These are phyloP conservation scores for Meandrina meandrites DNA, from an alignment of 92 coral and sea anemone species.

Conservation along the genomic window DNA sequence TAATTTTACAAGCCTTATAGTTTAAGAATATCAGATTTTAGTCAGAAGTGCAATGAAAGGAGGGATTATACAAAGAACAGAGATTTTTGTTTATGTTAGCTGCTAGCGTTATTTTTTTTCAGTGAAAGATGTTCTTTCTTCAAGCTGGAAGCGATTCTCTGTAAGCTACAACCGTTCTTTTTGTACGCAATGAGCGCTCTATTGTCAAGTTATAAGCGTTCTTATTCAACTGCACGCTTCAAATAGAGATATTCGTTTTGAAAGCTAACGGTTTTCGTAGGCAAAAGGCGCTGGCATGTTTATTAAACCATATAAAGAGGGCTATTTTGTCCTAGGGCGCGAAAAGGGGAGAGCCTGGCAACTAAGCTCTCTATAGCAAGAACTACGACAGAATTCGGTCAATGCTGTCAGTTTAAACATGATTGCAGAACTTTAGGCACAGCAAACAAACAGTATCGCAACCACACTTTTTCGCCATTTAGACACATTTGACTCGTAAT, in stretches of 20 bases:
- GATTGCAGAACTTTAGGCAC: background rate
- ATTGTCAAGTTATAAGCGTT: too few species aligned
- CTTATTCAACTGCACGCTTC: too few species aligned
- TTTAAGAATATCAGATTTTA: too few species aligned
- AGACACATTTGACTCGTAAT: background rate
- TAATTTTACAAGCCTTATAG: too few species aligned
- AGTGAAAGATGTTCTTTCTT: background rate
- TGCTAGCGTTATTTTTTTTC: too few species aligned
- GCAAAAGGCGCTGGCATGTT: background rate
- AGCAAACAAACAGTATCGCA: background rate
- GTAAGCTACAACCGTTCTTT: background rate
- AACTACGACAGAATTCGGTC: too few species aligned
- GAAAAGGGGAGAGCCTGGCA: too few species aligned
- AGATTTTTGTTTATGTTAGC: too few species aligned
- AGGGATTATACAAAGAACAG: background rate
- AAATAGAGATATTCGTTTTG: background rate
- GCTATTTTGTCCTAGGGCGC: background rate
- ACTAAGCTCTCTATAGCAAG: too few species aligned
- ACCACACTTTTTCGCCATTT: background rate
- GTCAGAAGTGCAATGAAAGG: background rate
- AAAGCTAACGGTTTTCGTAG: background rate
- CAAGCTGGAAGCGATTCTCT: background rate
- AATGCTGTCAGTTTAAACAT: too few species aligned
- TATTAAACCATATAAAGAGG: background rate
- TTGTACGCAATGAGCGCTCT: too few species aligned